phyloP scores from a whole-genome alignment of 1,140 invertebrate genomes.

The Paracyclopina nana region DNA sequence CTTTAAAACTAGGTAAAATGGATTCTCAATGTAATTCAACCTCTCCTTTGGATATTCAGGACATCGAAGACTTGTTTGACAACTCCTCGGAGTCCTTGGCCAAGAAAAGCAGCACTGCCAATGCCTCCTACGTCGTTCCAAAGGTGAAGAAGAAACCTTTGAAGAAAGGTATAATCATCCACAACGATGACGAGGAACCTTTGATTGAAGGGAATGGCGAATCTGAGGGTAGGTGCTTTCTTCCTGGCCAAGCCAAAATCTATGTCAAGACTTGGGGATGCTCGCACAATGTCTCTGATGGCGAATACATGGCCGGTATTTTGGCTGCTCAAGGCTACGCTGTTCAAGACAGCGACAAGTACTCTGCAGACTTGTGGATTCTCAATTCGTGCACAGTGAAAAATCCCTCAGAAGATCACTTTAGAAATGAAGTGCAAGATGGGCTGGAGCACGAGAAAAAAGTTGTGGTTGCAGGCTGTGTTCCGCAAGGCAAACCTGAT shows the following conservation, averaged over 20 bases:
- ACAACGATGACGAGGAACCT: no score
- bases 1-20: no score
- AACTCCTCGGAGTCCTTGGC: no score
- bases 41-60: no score
- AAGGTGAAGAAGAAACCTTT: no score
- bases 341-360: constrained; percentile 48
- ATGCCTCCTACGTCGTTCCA: no score
- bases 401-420: constrained; percentile 87
- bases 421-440: constrained; percentile 46
- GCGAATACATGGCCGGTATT: constrained; percentile 84
- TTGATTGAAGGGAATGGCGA: no score
- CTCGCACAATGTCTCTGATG: constrained; percentile 63
- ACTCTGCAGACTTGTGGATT: constrained; percentile 72
- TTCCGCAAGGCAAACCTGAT: constrained; percentile 45
- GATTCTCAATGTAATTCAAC: no score
- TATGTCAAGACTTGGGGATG: constrained; percentile 96
- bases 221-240: constrained; percentile 31
- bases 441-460: constrained; percentile 54
- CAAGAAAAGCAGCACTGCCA: no score
- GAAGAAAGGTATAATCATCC: no score
- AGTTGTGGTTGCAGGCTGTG: constrained; percentile 86
- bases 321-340: constrained; percentile 66
- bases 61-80: no score
- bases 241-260: constrained; percentile 72
- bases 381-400: constrained; percentile 96